Conservation (phyloP, 2,888 invertebrate species). For the Priapulus caudatus region DNA sequence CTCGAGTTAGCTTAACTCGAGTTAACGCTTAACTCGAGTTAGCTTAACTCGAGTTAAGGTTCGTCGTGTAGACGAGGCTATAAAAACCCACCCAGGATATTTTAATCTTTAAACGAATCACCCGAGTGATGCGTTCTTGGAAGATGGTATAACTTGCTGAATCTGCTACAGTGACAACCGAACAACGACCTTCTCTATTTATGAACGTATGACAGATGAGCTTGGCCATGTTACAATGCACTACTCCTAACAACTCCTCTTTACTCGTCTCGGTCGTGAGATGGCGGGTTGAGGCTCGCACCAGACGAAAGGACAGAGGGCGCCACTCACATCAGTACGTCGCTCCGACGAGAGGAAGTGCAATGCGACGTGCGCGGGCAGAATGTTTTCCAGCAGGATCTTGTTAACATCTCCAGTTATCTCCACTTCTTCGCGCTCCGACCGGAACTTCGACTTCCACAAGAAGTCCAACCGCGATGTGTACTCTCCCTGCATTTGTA, state of each 20-base stretch:
- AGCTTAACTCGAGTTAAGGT: too few species aligned
- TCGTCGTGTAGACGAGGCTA: too few species aligned
- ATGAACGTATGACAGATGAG: constrained; percentile 6
- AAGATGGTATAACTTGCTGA: too few species aligned
- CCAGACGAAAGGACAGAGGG: too few species aligned
- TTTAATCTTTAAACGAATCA: too few species aligned
- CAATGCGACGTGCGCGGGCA: constrained; percentile 89
- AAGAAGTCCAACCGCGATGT: constrained; percentile 81
- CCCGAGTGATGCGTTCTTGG: too few species aligned
- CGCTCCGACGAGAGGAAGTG: constrained; percentile 66
- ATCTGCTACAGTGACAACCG: too few species aligned
- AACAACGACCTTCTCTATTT: background rate
- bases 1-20: too few species aligned
- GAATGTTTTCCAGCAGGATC: constrained; percentile 85
- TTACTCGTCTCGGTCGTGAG: background rate
- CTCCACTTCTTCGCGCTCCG: constrained; percentile 89
- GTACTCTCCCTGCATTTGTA: constrained; percentile 62
- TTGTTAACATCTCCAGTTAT: constrained; percentile 93
- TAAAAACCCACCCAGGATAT: too few species aligned
- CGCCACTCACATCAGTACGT: constrained; percentile 48
- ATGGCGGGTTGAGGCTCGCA: background rate
- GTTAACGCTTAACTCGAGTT: too few species aligned
- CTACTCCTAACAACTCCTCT: too few species aligned
- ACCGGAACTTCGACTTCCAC: constrained; percentile 77
- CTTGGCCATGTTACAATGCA: background rate